Base-by-base conservation (phyloP, 2,797 vertebrate genomes). In the Oceanodroma leucorhoa region DNA sequence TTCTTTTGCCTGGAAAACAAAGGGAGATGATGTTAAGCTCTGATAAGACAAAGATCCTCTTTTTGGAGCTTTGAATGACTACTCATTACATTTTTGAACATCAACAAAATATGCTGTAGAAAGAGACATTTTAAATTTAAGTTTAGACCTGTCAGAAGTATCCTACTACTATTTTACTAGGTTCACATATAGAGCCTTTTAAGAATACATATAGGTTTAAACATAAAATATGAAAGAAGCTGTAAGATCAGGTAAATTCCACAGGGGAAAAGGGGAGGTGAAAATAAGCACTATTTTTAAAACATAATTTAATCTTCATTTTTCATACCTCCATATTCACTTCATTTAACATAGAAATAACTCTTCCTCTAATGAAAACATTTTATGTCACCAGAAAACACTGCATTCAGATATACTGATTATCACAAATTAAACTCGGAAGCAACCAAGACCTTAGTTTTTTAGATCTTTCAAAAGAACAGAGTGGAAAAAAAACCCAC, bases 1-100 rank as follows among this genome's bases (percentile, higher is more conserved):
- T 98, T 99, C 99, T 98, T 99, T 99, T 1, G 99, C 99, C 99
- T 99, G 97, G 92, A 96, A 83, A 94, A 38, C 96, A 96, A 97
- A 94, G 19, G 62, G n/a, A 96, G 8, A 95, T 5, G 6, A 64
- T 19, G 10, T 88, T 94, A 94, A 45, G 57, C 76, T 88, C 53
- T 77, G 41, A 19, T 60, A 69, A 83, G 45, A 92, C 2, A 10
- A 80, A 50, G 21, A 10, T 8, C 8, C 1, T 43, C 6, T 21
- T 65, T 45, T 26, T 34, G 6, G 23, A 87, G 22, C 11, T 89
- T 7, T 64, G 38, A 72, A 55, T 70, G 4, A 55, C 18, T n/a
- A 17, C 8, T 26, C 45, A 5, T 36, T 50, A n/a, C 0, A 48
- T 48, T 75, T 40, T 34, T 67, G 18, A 66, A 24, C 23, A 77